Conservation (phyloP, 2,888 invertebrate species). For the Eupithecia vulgata region DNA sequence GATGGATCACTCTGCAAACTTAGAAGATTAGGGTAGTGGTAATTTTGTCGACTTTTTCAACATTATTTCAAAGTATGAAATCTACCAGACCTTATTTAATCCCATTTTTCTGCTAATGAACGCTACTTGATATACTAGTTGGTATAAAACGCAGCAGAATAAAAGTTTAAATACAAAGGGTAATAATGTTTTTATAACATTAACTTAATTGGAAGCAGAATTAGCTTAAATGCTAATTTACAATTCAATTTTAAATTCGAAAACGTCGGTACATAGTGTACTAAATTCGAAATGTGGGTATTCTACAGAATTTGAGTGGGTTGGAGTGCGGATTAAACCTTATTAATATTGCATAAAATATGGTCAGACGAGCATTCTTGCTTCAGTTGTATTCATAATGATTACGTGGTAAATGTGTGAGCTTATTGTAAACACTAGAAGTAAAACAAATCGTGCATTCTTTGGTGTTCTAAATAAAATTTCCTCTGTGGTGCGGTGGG, state of each 20-base stretch:
- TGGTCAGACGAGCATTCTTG: neutral
- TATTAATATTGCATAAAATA: conserved; percentile 1
- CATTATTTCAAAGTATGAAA: neutral
- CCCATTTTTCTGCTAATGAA: neutral
- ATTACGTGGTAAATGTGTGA: neutral
- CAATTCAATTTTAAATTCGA: conserved; percentile 7
- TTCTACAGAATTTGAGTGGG: conserved; percentile 4
- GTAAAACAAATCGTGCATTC: too few relatives aligned
- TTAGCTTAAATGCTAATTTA: conserved; percentile 14
- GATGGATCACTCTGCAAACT: too few relatives aligned
- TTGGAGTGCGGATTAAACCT: neutral
- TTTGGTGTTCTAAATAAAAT: too few relatives aligned
- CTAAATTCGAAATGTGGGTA: conserved; percentile 5
- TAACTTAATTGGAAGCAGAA: conserved; percentile 5
- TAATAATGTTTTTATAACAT: conserved; percentile 14
- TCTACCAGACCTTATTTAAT: too few relatives aligned
- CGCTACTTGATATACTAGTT: neutral
- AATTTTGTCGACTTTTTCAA: too few relatives aligned
- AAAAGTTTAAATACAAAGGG: conserved; percentile 11
- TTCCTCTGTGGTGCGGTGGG: too few relatives aligned
- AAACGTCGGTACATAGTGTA: neutral
- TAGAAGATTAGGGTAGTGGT: too few relatives aligned
- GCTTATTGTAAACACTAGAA: neutral
- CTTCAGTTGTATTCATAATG: neutral
- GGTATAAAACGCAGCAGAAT: neutral